Conservation (phyloP, 2,888 invertebrate species). For the Eumacrocentrus americanus region DNA sequence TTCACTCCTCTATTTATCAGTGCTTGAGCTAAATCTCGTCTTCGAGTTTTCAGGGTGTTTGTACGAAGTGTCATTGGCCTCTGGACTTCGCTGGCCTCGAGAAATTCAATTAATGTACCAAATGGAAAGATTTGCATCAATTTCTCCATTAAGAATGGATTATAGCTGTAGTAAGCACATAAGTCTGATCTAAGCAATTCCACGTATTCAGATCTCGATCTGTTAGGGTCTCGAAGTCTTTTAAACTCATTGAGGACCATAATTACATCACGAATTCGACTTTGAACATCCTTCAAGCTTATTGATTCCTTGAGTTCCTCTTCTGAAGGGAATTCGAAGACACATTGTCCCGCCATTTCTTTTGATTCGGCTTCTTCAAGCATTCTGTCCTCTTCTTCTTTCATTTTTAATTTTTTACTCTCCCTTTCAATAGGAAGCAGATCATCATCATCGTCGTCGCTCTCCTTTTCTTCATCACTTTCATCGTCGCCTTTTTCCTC, state of each 20-base stretch:
- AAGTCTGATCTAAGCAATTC: conserved; percentile 82
- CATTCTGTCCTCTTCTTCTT: conserved; percentile 72
- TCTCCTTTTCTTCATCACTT: conserved; percentile 62
- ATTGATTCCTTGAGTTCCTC: conserved; percentile 73
- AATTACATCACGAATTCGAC: conserved; percentile 86
- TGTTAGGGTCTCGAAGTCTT: conserved; percentile 69
- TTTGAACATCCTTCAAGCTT: conserved; percentile 83
- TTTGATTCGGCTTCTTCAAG: conserved; percentile 82
- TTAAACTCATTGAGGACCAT: conserved; percentile 82
- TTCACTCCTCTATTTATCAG: conserved; percentile 97
- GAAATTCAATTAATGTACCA: conserved; percentile 86
- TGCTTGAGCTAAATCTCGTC: conserved; percentile 88
- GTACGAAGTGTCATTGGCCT: conserved; percentile 95
- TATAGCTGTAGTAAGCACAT: conserved; percentile 95
- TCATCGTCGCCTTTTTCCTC: conserved; percentile 50
- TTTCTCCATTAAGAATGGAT: conserved; percentile 91
- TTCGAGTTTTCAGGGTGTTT: conserved; percentile 90
- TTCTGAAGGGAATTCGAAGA: conserved; percentile 79
- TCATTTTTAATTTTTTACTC: conserved; percentile 77
- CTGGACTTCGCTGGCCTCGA: conserved; percentile 95
- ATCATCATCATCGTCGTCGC: conserved; percentile 66
- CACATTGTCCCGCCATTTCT: conserved; percentile 77
- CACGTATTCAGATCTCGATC: conserved; percentile 82
- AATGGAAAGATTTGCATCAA: conserved; percentile 89
- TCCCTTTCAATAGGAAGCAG: conserved; percentile 86